Conservation (phyloP, 2,113 vertebrate species). For the Tetraodon nigroviridis region DNA sequence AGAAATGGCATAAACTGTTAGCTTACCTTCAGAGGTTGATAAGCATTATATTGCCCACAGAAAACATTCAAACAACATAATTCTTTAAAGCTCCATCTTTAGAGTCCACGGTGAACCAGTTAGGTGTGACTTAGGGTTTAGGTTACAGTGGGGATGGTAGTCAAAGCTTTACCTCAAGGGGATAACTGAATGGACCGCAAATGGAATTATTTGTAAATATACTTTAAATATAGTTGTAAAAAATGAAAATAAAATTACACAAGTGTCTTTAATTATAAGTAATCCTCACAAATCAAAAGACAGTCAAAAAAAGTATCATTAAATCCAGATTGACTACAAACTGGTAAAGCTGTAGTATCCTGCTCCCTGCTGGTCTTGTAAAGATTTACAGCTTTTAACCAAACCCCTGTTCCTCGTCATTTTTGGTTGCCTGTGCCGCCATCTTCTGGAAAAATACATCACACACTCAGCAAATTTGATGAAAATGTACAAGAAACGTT, state of each 20-base stretch:
- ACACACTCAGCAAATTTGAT: slow-evolving; percentile 1
- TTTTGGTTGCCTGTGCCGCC: slow-evolving; percentile 39
- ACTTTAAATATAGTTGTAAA: background rate
- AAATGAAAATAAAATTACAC: background rate
- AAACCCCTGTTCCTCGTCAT: background rate
- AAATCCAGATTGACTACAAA: background rate
- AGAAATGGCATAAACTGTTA: too few relatives aligned
- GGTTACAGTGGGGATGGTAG: too few relatives aligned
- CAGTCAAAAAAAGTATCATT: background rate
- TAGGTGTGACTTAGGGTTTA: too few relatives aligned
- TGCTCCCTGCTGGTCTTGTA: slow-evolving; percentile 49
- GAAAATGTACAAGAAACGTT: background rate
- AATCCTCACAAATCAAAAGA: slow-evolving; percentile 11
- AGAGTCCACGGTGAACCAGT: too few relatives aligned
- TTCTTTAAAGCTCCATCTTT: too few relatives aligned
- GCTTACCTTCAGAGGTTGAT: too few relatives aligned
- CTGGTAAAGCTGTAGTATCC: slow-evolving; percentile 37
- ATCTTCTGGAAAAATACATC: slow-evolving; percentile 40
- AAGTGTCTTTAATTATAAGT: too few relatives aligned
- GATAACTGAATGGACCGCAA: background rate
- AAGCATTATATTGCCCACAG: too few relatives aligned
- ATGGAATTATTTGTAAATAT: background rate
- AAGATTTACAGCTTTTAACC: slow-evolving; percentile 1
- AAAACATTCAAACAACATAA: too few relatives aligned
- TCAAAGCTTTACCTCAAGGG: too few relatives aligned